phyloP scores from a whole-genome alignment of 2,888 invertebrate species.

The Deilephila porcellus region DNA sequence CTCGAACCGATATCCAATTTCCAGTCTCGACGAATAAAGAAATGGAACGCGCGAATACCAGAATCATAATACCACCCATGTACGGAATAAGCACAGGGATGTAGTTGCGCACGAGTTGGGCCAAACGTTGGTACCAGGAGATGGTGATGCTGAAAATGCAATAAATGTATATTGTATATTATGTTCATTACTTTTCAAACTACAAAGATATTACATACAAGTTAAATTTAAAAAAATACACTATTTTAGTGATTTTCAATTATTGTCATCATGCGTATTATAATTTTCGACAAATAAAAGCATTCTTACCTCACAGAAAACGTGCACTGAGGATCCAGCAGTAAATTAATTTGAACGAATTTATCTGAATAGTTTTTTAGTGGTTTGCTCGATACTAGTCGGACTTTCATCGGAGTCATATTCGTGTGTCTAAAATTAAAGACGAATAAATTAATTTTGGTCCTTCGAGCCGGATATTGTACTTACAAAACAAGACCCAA shows the following conservation, averaged over 20 bases:
- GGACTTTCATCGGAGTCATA: constrained; percentile 83
- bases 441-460: neutral
- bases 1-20: constrained; percentile 67
- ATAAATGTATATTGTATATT: neutral
- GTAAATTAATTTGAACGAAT: constrained; percentile 83
- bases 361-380: constrained; percentile 63
- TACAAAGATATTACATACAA: no score
- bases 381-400: constrained; percentile 82
- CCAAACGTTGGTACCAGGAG: constrained; percentile 85
- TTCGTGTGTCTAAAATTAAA: constrained; percentile 65
- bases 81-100: constrained; percentile 87
- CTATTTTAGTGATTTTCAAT: no score
- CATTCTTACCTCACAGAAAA: constrained; percentile 86
- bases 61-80: constrained; percentile 86
- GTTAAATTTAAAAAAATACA: no score
- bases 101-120: constrained; percentile 88
- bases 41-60: constrained; percentile 80
- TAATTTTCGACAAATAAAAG: neutral
- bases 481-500: no score
- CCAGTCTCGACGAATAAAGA: constrained; percentile 44
- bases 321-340: constrained; percentile 89
- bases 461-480: neutral
- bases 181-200: no score
- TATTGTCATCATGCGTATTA: no score
- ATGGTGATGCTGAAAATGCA: constrained; percentile 78